Evolutionary conservation across 2,797 vertebrate species (phyloP).

Genomic region (Syncerus caffer): DNA sequence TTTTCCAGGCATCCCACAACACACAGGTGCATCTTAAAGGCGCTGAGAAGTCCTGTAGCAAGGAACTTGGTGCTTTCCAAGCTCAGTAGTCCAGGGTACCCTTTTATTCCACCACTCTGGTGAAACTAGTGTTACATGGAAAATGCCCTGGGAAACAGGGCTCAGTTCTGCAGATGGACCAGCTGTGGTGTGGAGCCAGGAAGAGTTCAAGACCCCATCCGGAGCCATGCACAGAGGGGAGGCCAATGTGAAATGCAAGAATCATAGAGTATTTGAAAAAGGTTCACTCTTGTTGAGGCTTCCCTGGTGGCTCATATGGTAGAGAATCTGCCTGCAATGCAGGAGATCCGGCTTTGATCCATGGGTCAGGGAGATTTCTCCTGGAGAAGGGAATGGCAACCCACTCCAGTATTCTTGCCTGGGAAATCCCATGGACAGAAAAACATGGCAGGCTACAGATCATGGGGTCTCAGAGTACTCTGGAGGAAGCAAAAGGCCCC

Average conservation of each 20-base stretch:
- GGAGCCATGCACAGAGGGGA: not conserved
- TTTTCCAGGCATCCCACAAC: not conserved
- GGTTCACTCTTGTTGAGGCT: not conserved
- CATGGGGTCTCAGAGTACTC: not conserved
- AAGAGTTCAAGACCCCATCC: rapidly evolving
- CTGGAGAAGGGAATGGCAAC: not conserved
- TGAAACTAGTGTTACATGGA: not conserved
- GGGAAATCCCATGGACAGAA: not conserved
- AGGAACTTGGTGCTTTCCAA: not conserved
- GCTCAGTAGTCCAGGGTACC: not conserved
- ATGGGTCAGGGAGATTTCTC: not conserved
- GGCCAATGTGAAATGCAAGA: not conserved
- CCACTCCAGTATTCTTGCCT: not conserved
- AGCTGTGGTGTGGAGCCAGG: too few relatives aligned
- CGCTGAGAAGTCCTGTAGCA: not conserved
- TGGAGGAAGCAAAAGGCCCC: not conserved
- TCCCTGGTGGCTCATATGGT: not conserved
- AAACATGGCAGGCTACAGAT: not conserved
- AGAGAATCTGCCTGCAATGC: not conserved
- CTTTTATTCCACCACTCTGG: not conserved
- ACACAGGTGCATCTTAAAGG: not conserved
- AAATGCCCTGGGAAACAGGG: not conserved
- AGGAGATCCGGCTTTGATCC: not conserved
- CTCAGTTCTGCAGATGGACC: not conserved
- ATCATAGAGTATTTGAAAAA: not conserved